A percentile compares a stretch with the other conserved stretches of the same genome.
phyloP scores from a whole-genome alignment of 2,113 vertebrate genomes.

The Oryzias celebensis region DNA sequence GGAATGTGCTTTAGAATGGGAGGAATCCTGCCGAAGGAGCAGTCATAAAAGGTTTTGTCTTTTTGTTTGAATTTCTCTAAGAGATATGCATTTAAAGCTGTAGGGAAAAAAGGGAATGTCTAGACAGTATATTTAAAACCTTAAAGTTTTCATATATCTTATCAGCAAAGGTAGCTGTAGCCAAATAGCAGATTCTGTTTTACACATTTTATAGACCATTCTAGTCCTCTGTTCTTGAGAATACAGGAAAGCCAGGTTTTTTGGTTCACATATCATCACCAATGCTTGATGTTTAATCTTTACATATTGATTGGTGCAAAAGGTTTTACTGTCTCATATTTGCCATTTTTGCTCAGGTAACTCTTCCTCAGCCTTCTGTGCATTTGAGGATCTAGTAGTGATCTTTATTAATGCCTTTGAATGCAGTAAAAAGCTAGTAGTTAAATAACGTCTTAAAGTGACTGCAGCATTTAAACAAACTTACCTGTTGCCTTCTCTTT shows the following conservation, averaged over 20 bases:
- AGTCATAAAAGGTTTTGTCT: too few species aligned
- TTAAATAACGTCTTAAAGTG: slow-evolving; percentile 3
- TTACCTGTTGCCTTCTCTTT: neutral
- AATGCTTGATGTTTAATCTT: slow-evolving; percentile 33
- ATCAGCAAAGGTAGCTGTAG: too few species aligned
- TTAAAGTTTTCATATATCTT: too few species aligned
- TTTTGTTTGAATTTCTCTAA: too few species aligned
- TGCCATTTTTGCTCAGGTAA: slow-evolving; percentile 58
- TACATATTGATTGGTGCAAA: neutral
- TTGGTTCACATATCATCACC: slow-evolving; percentile 29
- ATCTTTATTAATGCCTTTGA: slow-evolving; percentile 13
- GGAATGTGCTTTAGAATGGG: too few species aligned
- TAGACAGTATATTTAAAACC: too few species aligned
- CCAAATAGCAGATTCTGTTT: neutral
- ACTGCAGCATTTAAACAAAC: neutral
- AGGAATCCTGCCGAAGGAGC: too few species aligned
- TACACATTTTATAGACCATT: slow-evolving; percentile 12
- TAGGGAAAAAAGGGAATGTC: too few species aligned
- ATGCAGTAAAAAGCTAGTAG: slow-evolving; percentile 11
- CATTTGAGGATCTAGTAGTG: slow-evolving; percentile 12
- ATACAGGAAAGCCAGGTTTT: slow-evolving; percentile 35
- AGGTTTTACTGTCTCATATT: slow-evolving; percentile 33
- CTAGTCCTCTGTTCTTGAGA: neutral
- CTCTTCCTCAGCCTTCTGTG: slow-evolving; percentile 34
- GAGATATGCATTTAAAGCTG: too few species aligned